A percentile compares a stretch with the other conserved stretches of the same genome.
Evolutionary conservation across 2,888 invertebrate species (phyloP).

Genomic region (Diploptera punctata): DNA sequence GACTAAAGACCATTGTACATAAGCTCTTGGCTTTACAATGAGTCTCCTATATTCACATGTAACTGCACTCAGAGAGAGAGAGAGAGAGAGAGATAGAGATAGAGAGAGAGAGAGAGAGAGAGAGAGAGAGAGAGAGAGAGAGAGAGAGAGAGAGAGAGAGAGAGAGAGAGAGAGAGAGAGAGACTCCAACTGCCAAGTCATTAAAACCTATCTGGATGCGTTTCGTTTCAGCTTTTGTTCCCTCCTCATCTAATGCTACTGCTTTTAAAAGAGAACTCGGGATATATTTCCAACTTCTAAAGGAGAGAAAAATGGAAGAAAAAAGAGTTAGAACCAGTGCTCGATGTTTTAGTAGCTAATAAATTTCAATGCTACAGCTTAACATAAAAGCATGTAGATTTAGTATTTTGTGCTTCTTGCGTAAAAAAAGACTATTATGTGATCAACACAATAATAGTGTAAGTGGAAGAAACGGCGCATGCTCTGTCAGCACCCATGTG

Average conservation of each 20-base stretch:
- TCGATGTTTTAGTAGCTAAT: slow-evolving; percentile 28
- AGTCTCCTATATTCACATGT: slow-evolving; percentile 2
- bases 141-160: too few species aligned
- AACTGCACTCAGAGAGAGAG: neutral
- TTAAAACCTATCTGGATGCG: slow-evolving; percentile 20
- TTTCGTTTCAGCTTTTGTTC: slow-evolving; percentile 15
- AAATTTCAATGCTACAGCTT: slow-evolving; percentile 18
- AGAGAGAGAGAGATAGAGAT: too few species aligned
- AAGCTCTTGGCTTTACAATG: neutral
- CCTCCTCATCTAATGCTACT: slow-evolving; percentile 4
- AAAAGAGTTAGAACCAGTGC: neutral
- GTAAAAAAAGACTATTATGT: neutral
- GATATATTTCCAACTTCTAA: neutral
- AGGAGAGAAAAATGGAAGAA: neutral
- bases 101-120: too few species aligned
- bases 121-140: neutral
- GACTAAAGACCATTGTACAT: neutral
- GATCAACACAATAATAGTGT: neutral
- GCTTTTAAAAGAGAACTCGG: slow-evolving; percentile 7
- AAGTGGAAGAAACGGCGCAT: too few species aligned
- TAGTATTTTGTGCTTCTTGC: slow-evolving; percentile 7
- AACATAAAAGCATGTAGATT: slow-evolving; percentile 9
- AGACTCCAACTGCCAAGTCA: slow-evolving; percentile 14
- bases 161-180: too few species aligned
- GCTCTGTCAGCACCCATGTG: too few species aligned